phyloP scores from a whole-genome alignment of 2,797 vertebrate species.

The Gallinago stenura region DNA sequence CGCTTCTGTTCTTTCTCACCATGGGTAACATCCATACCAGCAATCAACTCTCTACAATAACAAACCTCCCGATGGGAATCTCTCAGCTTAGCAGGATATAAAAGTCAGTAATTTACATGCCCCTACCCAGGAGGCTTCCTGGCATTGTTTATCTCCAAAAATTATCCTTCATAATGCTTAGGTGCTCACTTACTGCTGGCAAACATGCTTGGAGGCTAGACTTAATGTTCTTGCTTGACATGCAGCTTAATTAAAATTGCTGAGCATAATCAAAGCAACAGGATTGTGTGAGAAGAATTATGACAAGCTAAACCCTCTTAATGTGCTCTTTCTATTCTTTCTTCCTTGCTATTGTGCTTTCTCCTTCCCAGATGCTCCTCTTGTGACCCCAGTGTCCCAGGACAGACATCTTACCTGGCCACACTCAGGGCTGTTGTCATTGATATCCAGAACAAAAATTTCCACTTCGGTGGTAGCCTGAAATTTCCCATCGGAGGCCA shows the following conservation, averaged over 20 bases:
- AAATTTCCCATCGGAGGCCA: constrained; percentile 93
- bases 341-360: neutral
- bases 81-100: constrained; percentile 43
- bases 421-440: constrained; percentile 95
- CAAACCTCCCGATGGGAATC: constrained; percentile 60
- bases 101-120: constrained; percentile 57
- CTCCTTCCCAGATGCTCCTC: neutral
- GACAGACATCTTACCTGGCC: constrained; percentile 83
- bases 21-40: constrained; percentile 18
- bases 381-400: neutral
- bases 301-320: constrained; percentile 12
- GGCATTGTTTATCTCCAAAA: constrained; percentile 63
- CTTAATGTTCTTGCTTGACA: constrained; percentile 62
- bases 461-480: constrained; percentile 88
- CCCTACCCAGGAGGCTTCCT: constrained; percentile 58
- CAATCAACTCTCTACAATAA: neutral
- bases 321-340: neutral
- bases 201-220: constrained; percentile 57
- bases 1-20: constrained; percentile 54
- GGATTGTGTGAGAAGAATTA: constrained; percentile 48
- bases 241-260: constrained; percentile 66
- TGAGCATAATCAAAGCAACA: constrained; percentile 53
- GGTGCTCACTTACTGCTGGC: constrained; percentile 37
- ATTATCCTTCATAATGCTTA: constrained; percentile 45
- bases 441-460: constrained; percentile 93